These are phyloP conservation scores for Microplitis mediator DNA, from an alignment of 1,140 invertebrate genomes.

Conservation along the genomic window DNA sequence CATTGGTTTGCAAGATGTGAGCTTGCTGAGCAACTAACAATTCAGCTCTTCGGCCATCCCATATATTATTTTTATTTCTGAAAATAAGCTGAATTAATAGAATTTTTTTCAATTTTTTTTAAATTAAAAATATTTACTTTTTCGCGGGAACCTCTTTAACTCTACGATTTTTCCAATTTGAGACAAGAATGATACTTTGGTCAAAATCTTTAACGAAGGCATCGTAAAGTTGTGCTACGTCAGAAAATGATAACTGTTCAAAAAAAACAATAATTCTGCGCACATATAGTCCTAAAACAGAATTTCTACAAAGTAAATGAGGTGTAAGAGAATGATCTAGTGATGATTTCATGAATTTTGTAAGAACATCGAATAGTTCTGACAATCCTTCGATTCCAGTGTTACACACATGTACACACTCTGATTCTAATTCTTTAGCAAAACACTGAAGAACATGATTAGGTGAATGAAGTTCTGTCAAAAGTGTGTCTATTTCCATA, in stretches of 20 bases:
- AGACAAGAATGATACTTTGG: slow-evolving; percentile 1
- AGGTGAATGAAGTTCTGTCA: slow-evolving; percentile 63
- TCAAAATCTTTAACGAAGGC: slow-evolving; percentile 57
- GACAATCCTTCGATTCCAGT: slow-evolving; percentile 68
- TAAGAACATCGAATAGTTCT: slow-evolving; percentile 67
- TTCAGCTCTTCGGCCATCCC: slow-evolving; percentile 86
- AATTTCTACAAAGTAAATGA: slow-evolving; percentile 59
- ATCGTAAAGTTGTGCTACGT: slow-evolving; percentile 73
- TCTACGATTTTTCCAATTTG: slow-evolving; percentile 2
- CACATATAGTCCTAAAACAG: slow-evolving; percentile 74
- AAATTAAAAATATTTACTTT: slow-evolving; percentile 21
- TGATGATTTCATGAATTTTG: slow-evolving; percentile 58
- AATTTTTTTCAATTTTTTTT: not conserved
- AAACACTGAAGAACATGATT: slow-evolving; percentile 64
- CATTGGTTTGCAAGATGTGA: slow-evolving; percentile 79
- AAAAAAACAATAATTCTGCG: slow-evolving; percentile 79
- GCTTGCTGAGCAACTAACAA: slow-evolving; percentile 86
- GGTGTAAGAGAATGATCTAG: slow-evolving; percentile 45
- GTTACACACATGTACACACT: slow-evolving; percentile 62
- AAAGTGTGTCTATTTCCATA: slow-evolving; percentile 66
- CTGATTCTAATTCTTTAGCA: slow-evolving; percentile 62
- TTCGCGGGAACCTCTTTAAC: slow-evolving; percentile 21
- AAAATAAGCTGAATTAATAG: slow-evolving; percentile 22
- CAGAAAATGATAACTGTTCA: slow-evolving; percentile 82
- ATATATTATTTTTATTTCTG: slow-evolving; percentile 65